Base-by-base conservation (phyloP, 2,113 vertebrate genomes). In the Copsychus sechellarum region DNA sequence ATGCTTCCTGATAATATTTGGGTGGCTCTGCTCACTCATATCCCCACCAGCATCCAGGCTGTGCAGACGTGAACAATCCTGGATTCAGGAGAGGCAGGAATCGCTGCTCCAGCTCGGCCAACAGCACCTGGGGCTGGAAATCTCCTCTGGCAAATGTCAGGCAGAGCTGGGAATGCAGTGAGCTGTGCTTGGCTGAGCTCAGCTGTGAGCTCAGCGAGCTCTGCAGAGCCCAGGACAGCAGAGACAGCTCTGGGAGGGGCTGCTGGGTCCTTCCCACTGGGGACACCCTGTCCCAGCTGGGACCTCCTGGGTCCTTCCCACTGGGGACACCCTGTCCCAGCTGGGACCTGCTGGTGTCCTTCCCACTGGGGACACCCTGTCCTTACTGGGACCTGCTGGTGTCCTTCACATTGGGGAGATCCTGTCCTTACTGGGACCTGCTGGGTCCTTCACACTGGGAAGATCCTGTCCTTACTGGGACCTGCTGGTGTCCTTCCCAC, bases 51-150 rank as follows among this genome's bases (percentile, higher is more conserved):
- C 58, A 77, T 18, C 73, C 60, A 28, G 43, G 64, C 40, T 0
- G 0, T 14, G 54, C 82, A 51, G 81, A 47, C n/a, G 57, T 1
- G 16, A 69, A 14, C 13, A 11, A 51, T 8, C 43, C 51, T 76
- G 15, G 7, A 47, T 58, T 28, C 0, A 0, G 42, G 40, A 18
- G 31, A 50, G 66, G 28, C 0, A 2, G 61, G 83, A 90, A 73
- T 25, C 0, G 0, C 61, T 9, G 31, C 76, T 72, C 53, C 73
- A 2, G 1, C 40, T 40, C 0, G 0, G 71, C 47, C 5, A 17
- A 17, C 54, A 50, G 71, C 56, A 66, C 71, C 83, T 48, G n/a
- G 81, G 7, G 53, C 50, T 72, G n/a, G 80, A n/a, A 76, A 58
- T 29, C 74, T 88, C 91, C 83, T 66, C 92, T 72, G 95, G 73